phyloP scores from a whole-genome alignment of 2,797 vertebrate species.

The Lutjanus argentimaculatus region DNA sequence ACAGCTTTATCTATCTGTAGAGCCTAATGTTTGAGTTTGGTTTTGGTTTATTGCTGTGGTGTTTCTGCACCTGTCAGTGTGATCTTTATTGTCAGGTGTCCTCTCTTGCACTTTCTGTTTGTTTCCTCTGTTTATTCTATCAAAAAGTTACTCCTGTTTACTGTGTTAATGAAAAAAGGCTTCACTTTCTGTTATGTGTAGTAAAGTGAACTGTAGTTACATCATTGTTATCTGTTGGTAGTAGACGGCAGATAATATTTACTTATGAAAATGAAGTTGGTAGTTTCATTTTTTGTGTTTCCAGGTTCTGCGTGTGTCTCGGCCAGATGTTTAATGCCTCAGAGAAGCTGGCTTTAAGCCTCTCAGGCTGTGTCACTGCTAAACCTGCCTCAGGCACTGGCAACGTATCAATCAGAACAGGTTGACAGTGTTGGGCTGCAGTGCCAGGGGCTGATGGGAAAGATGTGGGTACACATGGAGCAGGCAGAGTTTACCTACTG shows the following conservation, averaged over 20 bases:
- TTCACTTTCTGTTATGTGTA: not conserved
- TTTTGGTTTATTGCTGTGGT: not conserved
- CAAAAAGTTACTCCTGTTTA: not conserved
- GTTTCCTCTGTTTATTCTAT: not conserved
- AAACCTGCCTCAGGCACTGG: not conserved
- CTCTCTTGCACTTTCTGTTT: not conserved
- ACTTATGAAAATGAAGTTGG: not conserved
- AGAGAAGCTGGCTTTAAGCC: not conserved
- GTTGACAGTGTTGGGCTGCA: not conserved
- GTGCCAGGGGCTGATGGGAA: slow-evolving; percentile 16
- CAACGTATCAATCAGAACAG: not conserved
- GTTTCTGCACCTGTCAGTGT: not conserved
- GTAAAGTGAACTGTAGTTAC: not conserved
- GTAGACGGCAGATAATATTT: not conserved
- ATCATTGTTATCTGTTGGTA: not conserved
- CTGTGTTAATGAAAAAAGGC: not conserved
- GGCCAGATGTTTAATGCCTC: not conserved
- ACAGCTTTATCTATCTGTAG: not conserved
- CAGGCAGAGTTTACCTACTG: slow-evolving; percentile 2
- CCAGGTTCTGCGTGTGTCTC: not conserved
- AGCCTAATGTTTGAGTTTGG: not conserved
- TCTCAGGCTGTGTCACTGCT: not conserved
- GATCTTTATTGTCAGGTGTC: not conserved
- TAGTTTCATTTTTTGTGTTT: not conserved
- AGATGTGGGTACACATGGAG: slow-evolving; percentile 2